Evolutionary conservation across 2,888 invertebrate genomes (phyloP).

Genomic region (Tenthredo distinguenda): DNA sequence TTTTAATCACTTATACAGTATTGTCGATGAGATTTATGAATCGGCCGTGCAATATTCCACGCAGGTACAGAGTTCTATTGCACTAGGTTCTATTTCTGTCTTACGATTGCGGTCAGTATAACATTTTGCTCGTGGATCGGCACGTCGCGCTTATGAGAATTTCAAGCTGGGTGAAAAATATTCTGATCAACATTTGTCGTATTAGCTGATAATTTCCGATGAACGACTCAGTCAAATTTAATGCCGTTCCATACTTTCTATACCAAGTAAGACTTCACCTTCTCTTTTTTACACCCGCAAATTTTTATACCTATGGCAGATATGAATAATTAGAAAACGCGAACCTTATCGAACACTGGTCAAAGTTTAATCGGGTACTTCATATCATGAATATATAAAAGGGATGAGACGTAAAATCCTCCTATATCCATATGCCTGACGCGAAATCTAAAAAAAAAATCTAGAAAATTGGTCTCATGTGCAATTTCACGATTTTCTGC

Average conservation of each 20-base stretch:
- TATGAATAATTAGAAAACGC: neutral
- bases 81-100: constrained; percentile 16
- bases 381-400: neutral
- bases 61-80: neutral
- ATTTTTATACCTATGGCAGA: no score
- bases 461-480: neutral
- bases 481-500: neutral
- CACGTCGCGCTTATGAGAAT: constrained; percentile 4
- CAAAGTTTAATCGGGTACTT: neutral
- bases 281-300: no score
- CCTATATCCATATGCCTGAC: neutral
- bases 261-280: neutral
- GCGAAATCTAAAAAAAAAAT: neutral
- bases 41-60: neutral
- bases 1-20: neutral
- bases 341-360: neutral
- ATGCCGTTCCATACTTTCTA: neutral
- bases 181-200: neutral
- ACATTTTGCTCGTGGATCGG: constrained; percentile 17
- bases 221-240: neutral
- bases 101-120: constrained; percentile 29
- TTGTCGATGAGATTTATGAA: neutral
- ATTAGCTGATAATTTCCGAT: no score
- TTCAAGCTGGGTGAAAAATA: neutral
- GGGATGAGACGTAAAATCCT: neutral